Base-by-base conservation (phyloP, 2,113 vertebrate genomes). In the Suncus etruscus region DNA sequence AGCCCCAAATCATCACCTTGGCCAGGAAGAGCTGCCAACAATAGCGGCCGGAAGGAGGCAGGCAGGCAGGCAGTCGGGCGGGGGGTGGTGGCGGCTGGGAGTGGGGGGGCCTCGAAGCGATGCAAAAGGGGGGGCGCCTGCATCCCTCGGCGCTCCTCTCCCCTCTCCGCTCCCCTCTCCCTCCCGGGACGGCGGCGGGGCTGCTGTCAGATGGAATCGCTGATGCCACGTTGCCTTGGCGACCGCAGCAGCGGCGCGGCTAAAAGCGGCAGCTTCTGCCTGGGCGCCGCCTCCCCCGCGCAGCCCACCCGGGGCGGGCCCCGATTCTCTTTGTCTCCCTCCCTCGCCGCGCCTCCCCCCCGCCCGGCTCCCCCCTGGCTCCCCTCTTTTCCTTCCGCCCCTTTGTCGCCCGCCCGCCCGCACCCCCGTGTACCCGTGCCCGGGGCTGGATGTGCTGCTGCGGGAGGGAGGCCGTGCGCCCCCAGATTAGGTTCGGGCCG, bases 181-280 rank as follows among this genome's bases (percentile, higher is more conserved):
- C 79, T 6, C 91, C 94, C 94, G 94, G 92, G 54, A 16, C 95
- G 76, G 97, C 93, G 69, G 87, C 50, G 84, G 96, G 93, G 4
- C 77, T 96, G 96, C 97, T 97, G 98, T 98, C 98, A 98, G 98
- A 98, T 97, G 98, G 98, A 97, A 97, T 97, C 96, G 97, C 97
- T 98, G 91, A 96, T 94, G 83, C 89, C 94, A 61, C 91, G 98
- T 99, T 98, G 96, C 98, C 96, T 98, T 98, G 96, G 98, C 87
- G 96, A 99, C 96, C 2, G n/a, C 20, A 11, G 78, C 95, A 94
- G 95, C 90, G 11, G 32, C 24, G n/a, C 93, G 25, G 73, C 96
- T 94, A 83, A 69, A 84, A 97, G 96, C 95, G 1, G 94, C 82
- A 24, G 68, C 66, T 92, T 84, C 89, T 10, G 88, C 92, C 29